phyloP scores from a whole-genome alignment of 2,888 invertebrate species.

The Globia sparganii region DNA sequence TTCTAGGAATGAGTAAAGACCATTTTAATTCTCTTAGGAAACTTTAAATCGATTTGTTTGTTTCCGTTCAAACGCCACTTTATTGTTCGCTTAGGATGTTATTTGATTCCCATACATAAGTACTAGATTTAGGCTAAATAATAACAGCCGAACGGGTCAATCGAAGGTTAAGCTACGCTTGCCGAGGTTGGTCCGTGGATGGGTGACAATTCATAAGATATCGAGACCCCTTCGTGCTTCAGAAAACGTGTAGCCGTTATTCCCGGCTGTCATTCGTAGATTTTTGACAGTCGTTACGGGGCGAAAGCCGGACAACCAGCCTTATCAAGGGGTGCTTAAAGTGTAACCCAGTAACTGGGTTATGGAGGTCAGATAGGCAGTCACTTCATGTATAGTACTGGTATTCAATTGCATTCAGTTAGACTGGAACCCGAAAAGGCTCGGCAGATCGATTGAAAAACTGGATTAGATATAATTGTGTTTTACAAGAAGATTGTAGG shows the following conservation, averaged over 20 bases:
- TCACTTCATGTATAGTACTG: neutral
- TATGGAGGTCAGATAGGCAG: neutral
- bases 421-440: neutral
- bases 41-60: conserved; percentile 30
- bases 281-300: neutral
- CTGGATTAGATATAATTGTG: neutral
- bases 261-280: neutral
- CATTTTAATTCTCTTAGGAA: conserved; percentile 28
- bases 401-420: neutral
- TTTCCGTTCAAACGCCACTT: conserved; percentile 8
- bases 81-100: neutral
- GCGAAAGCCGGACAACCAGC: neutral
- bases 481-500: neutral
- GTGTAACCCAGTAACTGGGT: neutral
- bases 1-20: conserved; percentile 13
- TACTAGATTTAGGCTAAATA: neutral
- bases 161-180: neutral
- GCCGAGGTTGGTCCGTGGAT: neutral
- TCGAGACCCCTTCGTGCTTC: neutral
- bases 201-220: neutral
- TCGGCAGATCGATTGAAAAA: neutral
- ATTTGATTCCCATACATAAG: neutral
- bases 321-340: neutral
- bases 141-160: neutral
- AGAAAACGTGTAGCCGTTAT: neutral